Evolutionary conservation across 2,797 vertebrate genomes (phyloP).

Genomic region (Arnoldichthys spilopterus): DNA sequence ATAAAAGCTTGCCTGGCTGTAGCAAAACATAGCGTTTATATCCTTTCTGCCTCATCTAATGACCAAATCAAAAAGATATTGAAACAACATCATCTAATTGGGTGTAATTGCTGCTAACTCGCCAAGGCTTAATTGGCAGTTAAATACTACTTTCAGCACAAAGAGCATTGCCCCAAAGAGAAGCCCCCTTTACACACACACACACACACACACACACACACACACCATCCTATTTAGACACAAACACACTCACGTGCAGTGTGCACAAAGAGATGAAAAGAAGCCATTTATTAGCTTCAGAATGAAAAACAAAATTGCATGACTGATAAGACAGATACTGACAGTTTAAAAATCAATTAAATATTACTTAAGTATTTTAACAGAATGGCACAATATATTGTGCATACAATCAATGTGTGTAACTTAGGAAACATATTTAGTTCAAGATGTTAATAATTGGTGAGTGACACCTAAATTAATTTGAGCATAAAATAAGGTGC

Average conservation of each 20-base stretch:
- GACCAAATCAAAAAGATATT: conserved; percentile 53
- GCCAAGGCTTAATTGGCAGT: conserved; percentile 58
- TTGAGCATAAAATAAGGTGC: too few species aligned
- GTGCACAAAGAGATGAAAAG: conserved; percentile 52
- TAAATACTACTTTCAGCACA: conserved; percentile 59
- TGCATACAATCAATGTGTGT: too few species aligned
- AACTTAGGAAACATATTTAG: too few species aligned
- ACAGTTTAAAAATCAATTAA: not conserved
- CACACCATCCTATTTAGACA: conserved; percentile 34
- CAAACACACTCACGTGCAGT: conserved; percentile 26
- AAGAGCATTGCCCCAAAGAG: conserved; percentile 42
- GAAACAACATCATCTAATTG: conserved; percentile 60
- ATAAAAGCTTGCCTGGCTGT: not conserved
- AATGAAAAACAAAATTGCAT: conserved; percentile 36
- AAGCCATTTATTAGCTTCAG: conserved; percentile 44
- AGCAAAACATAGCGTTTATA: conserved; percentile 51
- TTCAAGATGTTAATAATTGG: too few species aligned
- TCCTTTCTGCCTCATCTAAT: conserved; percentile 51
- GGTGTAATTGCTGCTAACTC: conserved; percentile 59
- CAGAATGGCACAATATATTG: too few species aligned
- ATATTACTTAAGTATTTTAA: not conserved
- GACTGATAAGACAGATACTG: conserved; percentile 8
- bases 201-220: conserved; percentile 15
- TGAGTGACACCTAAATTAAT: too few species aligned
- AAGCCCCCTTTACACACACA: conserved; percentile 6